Conservation (phyloP, 2,888 invertebrate species). For the Pecten maximus region DNA sequence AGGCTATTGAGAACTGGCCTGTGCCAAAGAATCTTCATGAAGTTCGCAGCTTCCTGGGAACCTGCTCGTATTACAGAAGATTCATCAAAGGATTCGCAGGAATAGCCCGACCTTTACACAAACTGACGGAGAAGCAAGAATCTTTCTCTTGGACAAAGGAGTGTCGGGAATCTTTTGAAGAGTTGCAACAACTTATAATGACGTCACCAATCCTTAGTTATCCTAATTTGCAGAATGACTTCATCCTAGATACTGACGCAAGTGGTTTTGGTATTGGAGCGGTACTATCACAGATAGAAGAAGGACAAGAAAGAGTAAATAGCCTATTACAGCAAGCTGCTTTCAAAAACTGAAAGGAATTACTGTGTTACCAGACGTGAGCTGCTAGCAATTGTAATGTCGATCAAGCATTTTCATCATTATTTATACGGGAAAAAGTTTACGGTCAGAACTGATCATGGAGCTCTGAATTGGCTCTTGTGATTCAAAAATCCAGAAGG, state of each 20-base stretch:
- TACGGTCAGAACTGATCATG: not conserved
- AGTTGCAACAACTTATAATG: not conserved
- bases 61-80: not conserved
- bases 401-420: not conserved
- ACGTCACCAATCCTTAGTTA: not conserved
- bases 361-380: conserved; percentile 38
- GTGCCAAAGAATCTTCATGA: not conserved
- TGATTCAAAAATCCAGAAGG: conserved; percentile 4
- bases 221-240: not conserved
- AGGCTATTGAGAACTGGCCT: not conserved
- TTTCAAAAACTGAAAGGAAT: not conserved
- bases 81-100: not conserved
- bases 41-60: not conserved
- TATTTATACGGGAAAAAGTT: not conserved
- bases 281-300: not conserved
- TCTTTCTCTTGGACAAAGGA: not conserved
- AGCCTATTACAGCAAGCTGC: not conserved
- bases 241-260: not conserved
- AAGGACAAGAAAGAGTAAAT: not conserved
- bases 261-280: no score
- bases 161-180: not conserved
- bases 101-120: conserved; percentile 30
- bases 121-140: conserved; percentile 26
- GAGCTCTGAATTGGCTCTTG: not conserved
- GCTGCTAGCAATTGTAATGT: not conserved